These are phyloP conservation scores for Campoletis sonorensis DNA, from an alignment of 1,140 invertebrate species.

Conservation along the genomic window DNA sequence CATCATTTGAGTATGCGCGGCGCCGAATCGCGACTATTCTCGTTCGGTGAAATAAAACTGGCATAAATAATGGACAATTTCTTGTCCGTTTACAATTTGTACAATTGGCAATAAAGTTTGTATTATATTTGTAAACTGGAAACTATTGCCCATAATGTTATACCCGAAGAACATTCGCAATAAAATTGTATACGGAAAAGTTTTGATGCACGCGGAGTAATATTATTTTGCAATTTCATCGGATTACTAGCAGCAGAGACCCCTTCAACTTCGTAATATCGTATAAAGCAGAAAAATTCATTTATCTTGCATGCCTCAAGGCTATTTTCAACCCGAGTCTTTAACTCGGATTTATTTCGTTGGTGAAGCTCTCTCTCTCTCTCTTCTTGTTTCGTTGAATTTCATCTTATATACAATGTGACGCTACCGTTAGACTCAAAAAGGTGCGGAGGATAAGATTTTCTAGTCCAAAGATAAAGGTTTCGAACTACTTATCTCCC, in stretches of 20 bases:
- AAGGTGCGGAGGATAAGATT: no score
- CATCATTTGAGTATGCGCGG: no score
- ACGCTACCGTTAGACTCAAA: no score
- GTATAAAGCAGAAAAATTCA: background rate
- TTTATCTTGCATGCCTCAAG: background rate
- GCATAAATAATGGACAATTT: no score
- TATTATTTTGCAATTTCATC: constrained; percentile 11
- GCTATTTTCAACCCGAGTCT: background rate
- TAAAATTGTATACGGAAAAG: background rate
- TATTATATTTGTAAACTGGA: background rate
- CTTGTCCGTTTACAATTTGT: background rate
- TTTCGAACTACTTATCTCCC: background rate
- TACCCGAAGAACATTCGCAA: background rate
- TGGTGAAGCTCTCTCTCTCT: background rate
- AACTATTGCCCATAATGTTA: no score
- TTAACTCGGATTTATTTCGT: constrained; percentile 10
- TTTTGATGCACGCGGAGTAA: background rate
- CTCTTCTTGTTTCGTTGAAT: no score
- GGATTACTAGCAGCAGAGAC: background rate
- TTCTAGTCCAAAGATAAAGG: background rate
- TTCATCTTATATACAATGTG: no score
- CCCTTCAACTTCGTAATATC: background rate
- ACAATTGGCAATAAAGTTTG: constrained; percentile 1
- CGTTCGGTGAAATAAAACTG: no score
- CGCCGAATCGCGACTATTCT: no score